phyloP scores from a whole-genome alignment of 2,797 vertebrate genomes.

The Sylvilagus floridanus region DNA sequence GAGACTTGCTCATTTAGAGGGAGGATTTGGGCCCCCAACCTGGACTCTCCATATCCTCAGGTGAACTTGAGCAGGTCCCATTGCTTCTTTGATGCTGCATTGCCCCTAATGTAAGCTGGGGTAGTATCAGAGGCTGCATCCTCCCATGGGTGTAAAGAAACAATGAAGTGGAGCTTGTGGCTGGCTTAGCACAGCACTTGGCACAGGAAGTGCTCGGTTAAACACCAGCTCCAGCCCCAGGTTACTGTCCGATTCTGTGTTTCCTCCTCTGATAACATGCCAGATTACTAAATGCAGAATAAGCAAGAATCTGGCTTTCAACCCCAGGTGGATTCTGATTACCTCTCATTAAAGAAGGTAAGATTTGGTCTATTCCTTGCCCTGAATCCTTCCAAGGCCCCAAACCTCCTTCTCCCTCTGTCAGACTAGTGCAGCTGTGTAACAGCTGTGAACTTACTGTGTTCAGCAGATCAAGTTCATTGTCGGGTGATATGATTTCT shows the following conservation, averaged over 20 bases:
- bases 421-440: slow-evolving; percentile 62
- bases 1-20: neutral
- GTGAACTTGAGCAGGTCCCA: neutral
- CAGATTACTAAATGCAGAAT: neutral
- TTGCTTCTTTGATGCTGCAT: neutral
- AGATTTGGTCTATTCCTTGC: slow-evolving; percentile 12
- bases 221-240: neutral
- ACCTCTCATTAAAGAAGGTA: neutral
- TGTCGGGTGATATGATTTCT: neutral
- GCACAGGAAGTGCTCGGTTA: neutral
- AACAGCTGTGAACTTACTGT: slow-evolving; percentile 66
- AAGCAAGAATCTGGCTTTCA: neutral
- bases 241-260: neutral
- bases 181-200: neutral
- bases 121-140: neutral
- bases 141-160: neutral
- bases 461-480: slow-evolving; percentile 61
- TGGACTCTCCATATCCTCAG: neutral
- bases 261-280: neutral
- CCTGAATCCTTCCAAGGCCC: neutral
- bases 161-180: neutral
- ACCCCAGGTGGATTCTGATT: neutral
- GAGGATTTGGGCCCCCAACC: neutral
- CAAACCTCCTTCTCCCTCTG: neutral
- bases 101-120: neutral